Conservation (phyloP, 2,888 invertebrate species). For the Pegoplata infirma region DNA sequence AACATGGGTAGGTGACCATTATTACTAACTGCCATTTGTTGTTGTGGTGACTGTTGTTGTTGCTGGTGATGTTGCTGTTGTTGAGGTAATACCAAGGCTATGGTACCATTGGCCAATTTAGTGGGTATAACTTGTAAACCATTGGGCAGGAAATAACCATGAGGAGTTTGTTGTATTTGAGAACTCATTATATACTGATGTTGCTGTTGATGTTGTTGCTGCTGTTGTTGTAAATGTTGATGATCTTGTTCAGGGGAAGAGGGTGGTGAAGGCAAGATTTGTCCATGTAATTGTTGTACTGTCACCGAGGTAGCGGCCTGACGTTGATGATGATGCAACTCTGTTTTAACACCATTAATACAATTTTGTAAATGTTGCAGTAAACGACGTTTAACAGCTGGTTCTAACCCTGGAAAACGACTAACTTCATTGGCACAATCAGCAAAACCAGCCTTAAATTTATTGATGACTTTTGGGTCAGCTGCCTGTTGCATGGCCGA, state of each 20-base stretch:
- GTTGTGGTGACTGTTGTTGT: constrained; percentile 80
- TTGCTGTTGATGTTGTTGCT: constrained; percentile 21
- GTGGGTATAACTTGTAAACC: constrained; percentile 90
- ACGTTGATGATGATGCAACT: constrained; percentile 74
- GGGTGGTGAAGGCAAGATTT: constrained; percentile 80
- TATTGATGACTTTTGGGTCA: constrained; percentile 89
- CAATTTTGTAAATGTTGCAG: constrained; percentile 88
- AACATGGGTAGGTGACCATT: constrained; percentile 83
- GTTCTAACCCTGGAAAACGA: constrained; percentile 86
- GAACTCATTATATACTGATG: constrained; percentile 68
- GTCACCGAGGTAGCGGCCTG: constrained; percentile 65
- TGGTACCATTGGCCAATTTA: constrained; percentile 88
- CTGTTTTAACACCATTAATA: constrained; percentile 79
- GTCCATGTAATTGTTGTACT: constrained; percentile 79
- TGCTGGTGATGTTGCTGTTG: constrained; percentile 82
- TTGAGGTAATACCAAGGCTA: constrained; percentile 88
- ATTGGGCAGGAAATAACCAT: constrained; percentile 83
- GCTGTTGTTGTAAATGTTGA: constrained; percentile 62
- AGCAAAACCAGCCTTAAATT: constrained; percentile 91
- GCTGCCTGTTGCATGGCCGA: constrained; percentile 88
- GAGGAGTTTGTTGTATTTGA: constrained; percentile 77
- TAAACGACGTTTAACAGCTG: constrained; percentile 85
- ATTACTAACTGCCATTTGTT: constrained; percentile 83
- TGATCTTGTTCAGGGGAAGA: constrained; percentile 76
- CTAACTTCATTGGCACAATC: constrained; percentile 93